Evolutionary conservation across 2,113 vertebrate genomes (phyloP).

Genomic region (Cettia cetti): DNA sequence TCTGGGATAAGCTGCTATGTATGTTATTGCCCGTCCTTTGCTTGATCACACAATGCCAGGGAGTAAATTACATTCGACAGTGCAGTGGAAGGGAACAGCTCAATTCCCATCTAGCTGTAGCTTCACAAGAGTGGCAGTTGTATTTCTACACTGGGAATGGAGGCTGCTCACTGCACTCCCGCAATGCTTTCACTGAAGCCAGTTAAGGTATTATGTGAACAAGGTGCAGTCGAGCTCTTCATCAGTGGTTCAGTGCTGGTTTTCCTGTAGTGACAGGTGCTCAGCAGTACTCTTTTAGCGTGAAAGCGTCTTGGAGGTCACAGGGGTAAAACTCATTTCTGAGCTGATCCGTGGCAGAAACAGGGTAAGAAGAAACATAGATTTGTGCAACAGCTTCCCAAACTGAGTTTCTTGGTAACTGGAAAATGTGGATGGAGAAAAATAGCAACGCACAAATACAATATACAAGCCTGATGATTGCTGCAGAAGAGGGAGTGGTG

Average conservation of each 20-base stretch:
- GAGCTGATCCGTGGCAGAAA: neutral
- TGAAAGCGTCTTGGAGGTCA: neutral
- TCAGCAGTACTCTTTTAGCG: neutral
- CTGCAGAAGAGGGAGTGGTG: neutral
- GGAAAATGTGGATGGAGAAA: neutral
- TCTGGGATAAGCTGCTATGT: neutral
- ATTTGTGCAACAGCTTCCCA: neutral
- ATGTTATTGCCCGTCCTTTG: constrained; percentile 45
- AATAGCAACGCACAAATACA: neutral
- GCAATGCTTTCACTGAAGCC: neutral
- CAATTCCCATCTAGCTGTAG: constrained; percentile 6
- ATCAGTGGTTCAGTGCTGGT: neutral
- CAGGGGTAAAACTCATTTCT: neutral
- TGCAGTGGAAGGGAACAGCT: constrained; percentile 39
- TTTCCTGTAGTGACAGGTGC: neutral
- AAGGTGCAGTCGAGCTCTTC: neutral
- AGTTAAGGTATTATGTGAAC: neutral
- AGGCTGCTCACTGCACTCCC: neutral
- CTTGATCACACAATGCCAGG: constrained; percentile 48
- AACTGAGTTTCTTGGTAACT: neutral
- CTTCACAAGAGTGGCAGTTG: neutral
- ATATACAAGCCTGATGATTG: neutral
- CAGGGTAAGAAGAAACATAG: neutral
- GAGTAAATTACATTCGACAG: constrained; percentile 54
- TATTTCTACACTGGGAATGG: neutral